Base-by-base conservation (phyloP, 2,888 invertebrate genomes). In the Nemoura dubitans region DNA sequence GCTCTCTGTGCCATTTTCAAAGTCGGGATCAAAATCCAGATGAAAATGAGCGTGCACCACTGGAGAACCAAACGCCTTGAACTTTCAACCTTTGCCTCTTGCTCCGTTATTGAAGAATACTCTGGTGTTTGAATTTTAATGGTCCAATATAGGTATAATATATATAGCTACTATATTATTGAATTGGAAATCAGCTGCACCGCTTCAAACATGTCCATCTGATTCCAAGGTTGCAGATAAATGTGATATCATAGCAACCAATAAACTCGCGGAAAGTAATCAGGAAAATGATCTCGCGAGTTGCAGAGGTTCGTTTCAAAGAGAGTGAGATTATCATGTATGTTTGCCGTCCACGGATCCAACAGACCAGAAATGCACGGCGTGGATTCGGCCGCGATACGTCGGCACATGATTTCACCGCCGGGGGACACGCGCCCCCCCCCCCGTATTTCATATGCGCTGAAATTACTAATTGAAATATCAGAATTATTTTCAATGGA, bases 381-480 rank as follows among this genome's bases (percentile, higher is more conserved):
- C 59, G 59, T 2, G 21, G 14, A 59, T 16, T 59, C 59, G 59
- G 36, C 36, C 36, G 10, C 36, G 36, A 10, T 59, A 7, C 59
- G 59, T 1, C 16, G 2, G 21, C 21, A 59, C 59, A 59, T 59
- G 59, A 59, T 59, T 59, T 59, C 59, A 59, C 59, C 14, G 59
- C 59, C 59, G 21, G 21, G 14, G 59, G 59, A 3, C 59, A 59
- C 21, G 14, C 2, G 59, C 16, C 59, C 21, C 6, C 59, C 59
- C 14, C 14, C 14, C 21, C 59, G 6, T 2, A 59, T 59, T 21
- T 59, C 36, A 59, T 21, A 59, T 59, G 16, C 59, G 59, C 21
- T 59, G 59, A 59, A 59, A 59, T 16, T 59, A 59, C 59, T 59
- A 59, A 59, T 59, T 59, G 59, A 59, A 59, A 59, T 59, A 59